These are phyloP conservation scores for Miichthys miiuy DNA, from an alignment of 2,797 vertebrate genomes.

Conservation along the genomic window DNA sequence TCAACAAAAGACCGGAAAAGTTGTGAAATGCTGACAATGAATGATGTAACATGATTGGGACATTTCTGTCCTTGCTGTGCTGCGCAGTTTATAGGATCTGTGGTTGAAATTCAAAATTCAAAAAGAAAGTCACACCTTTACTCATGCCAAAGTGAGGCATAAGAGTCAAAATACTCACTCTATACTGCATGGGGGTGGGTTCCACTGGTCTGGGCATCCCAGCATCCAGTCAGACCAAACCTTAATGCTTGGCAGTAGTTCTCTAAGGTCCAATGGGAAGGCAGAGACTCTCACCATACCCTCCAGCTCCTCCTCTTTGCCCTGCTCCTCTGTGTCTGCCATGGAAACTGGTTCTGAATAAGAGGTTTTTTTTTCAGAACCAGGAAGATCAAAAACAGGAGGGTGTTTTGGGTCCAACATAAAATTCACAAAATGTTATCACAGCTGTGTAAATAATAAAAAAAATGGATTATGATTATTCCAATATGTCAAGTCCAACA, in stretches of 20 bases:
- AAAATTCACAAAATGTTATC: conserved; percentile 7
- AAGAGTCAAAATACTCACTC: conserved; percentile 71
- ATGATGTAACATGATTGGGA: too few relatives aligned
- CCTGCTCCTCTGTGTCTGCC: conserved; percentile 73
- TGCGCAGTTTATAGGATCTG: too few relatives aligned
- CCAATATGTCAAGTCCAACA: not conserved
- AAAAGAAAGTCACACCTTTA: too few relatives aligned
- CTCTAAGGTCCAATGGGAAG: conserved; percentile 91
- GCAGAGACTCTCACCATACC: conserved; percentile 92
- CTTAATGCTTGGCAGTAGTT: conserved; percentile 96
- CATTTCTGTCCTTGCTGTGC: too few relatives aligned
- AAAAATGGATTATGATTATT: not conserved
- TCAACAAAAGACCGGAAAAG: too few relatives aligned
- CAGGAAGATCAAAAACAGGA: not conserved
- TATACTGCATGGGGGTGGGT: conserved; percentile 92
- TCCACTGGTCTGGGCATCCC: conserved; percentile 96
- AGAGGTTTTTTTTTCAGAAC: too few relatives aligned
- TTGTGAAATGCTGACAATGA: too few relatives aligned
- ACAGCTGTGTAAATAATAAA: conserved; percentile 7
- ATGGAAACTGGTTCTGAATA: conserved; percentile 80
- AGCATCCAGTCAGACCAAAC: conserved; percentile 99
- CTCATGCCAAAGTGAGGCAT: too few relatives aligned
- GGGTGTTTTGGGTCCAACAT: not conserved
- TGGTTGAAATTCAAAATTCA: too few relatives aligned
- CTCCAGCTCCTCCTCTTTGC: conserved; percentile 80